Percentiles rank a stretch among this genome's conserved stretches.
Evolutionary conservation across 2,888 invertebrate species (phyloP).

Genomic region (Polyommatus iphigenia): DNA sequence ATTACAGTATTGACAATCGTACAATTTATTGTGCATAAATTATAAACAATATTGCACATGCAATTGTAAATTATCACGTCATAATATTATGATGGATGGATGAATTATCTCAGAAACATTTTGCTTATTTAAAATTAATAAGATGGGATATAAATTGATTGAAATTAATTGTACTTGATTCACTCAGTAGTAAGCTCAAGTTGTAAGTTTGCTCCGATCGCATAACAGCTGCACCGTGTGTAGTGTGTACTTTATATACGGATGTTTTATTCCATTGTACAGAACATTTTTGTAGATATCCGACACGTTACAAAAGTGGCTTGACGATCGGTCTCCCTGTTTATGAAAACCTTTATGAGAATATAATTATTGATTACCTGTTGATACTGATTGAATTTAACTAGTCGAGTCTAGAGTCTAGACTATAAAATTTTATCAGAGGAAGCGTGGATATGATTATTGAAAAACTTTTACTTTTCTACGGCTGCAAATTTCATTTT

Average conservation of each 20-base stretch:
- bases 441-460: neutral
- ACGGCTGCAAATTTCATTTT: neutral
- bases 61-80: neutral
- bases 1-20: constrained; percentile 7
- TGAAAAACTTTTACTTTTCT: neutral
- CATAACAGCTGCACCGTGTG: no score
- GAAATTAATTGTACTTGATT: neutral
- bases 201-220: no score
- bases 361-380: no score
- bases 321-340: no score
- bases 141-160: neutral
- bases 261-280: no score
- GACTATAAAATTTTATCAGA: no score
- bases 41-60: constrained; percentile 10
- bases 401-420: no score
- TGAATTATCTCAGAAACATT: neutral
- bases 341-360: no score
- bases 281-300: no score
- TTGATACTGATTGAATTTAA: no score
- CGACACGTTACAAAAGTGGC: no score
- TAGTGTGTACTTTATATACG: no score
- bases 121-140: neutral
- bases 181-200: neutral
- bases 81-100: constrained; percentile 3
- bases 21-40: constrained; percentile 13